Conservation (phyloP, 2,797 vertebrate species). For the Coendou prehensilis region DNA sequence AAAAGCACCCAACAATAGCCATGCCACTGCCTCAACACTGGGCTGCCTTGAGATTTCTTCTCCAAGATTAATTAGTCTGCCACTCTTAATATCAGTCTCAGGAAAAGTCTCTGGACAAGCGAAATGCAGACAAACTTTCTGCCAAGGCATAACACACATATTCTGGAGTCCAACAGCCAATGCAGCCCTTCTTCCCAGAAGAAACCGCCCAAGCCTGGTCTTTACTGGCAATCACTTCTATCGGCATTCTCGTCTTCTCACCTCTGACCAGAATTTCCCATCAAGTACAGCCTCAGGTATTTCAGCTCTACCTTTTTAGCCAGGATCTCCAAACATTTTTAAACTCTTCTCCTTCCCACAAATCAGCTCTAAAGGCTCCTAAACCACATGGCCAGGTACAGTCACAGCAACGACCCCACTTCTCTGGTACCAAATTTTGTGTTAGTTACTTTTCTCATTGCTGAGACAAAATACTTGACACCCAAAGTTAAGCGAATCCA, state of each 20-base stretch:
- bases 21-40: not conserved
- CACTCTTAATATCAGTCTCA: not conserved
- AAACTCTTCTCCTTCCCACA: not conserved
- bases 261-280: not conserved
- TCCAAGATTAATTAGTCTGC: not conserved
- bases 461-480: not conserved
- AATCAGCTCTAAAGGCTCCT: not conserved
- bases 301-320: not conserved
- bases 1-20: not conserved
- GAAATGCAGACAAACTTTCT: not conserved
- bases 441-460: not conserved
- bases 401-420: not conserved
- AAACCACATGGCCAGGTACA: not conserved
- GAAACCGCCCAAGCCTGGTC: not conserved
- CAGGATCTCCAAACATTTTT: not conserved
- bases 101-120: not conserved
- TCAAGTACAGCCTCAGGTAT: not conserved
- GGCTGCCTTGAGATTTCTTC: not conserved
- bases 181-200: not conserved
- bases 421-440: not conserved
- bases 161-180: not conserved
- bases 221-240: not conserved
- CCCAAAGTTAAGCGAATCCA: not conserved
- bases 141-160: not conserved
- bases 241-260: not conserved